Conservation (phyloP, 2,888 invertebrate genomes). For the Acanthosoma haemorrhoidale region DNA sequence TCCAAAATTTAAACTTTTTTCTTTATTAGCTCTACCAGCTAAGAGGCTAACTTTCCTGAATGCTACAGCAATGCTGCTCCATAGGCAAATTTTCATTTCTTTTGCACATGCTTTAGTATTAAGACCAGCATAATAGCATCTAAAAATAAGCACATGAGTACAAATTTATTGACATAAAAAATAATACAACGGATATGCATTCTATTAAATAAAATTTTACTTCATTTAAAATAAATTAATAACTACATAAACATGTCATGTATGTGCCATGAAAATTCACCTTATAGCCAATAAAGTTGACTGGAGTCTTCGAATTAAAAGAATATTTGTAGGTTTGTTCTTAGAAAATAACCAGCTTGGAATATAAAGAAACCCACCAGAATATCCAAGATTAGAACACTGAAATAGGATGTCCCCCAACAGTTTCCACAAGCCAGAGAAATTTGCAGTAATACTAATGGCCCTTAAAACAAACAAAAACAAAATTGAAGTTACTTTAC, state of each 20-base stretch:
- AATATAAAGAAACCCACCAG: conserved; percentile 11
- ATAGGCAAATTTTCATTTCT: conserved; percentile 13
- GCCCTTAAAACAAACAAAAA: neutral
- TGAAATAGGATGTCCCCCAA: conserved; percentile 14
- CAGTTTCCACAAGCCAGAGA: conserved; percentile 1
- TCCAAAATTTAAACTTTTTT: neutral
- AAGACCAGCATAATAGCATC: conserved; percentile 3
- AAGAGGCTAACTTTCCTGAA: neutral
- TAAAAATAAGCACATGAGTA: too few relatives aligned
- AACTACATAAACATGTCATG: too few relatives aligned
- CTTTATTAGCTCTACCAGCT: neutral
- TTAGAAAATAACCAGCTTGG: neutral
- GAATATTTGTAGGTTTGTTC: neutral
- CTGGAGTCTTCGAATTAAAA: neutral
- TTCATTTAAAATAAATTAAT: too few relatives aligned
- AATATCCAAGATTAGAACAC: neutral
- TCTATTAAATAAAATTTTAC: too few relatives aligned
- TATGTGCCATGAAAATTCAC: too few relatives aligned
- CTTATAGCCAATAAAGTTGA: neutral
- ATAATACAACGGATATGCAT: too few relatives aligned
- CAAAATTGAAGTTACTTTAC: neutral
- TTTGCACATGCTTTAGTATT: neutral
- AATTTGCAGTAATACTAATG: neutral
- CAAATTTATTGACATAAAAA: too few relatives aligned
- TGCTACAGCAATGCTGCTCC: conserved; percentile 18